Conservation (phyloP, 2,797 vertebrate genomes). For the Anas flavirostris region DNA sequence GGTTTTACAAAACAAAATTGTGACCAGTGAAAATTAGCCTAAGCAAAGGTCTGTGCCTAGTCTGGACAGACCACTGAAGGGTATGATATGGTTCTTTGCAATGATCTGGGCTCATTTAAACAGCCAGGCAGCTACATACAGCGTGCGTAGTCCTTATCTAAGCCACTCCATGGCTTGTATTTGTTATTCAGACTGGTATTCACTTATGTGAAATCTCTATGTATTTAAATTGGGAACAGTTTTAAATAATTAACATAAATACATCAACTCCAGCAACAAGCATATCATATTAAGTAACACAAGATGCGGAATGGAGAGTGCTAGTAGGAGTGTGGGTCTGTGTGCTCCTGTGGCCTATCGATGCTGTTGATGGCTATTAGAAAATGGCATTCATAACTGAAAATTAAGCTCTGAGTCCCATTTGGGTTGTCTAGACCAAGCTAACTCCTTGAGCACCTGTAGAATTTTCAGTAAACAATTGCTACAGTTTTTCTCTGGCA, state of each 20-base stretch:
- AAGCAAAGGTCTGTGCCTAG: neutral
- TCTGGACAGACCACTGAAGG: neutral
- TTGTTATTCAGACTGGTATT: constrained; percentile 13
- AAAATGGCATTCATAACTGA: neutral
- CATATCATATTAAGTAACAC: neutral
- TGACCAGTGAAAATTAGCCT: neutral
- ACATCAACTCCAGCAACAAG: constrained; percentile 1
- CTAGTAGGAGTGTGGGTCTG: neutral
- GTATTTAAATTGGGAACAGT: constrained; percentile 30
- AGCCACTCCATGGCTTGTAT: neutral
- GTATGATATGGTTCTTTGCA: neutral
- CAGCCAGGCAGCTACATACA: neutral
- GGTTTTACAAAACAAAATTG: neutral
- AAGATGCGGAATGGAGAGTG: neutral
- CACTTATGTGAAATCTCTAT: neutral
- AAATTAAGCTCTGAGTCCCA: neutral
- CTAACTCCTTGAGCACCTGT: constrained; percentile 44
- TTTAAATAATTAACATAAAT: constrained; percentile 41
- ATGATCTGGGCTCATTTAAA: neutral
- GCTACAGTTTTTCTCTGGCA: constrained; percentile 42
- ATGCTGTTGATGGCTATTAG: neutral
- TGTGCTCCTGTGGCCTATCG: neutral
- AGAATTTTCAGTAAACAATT: constrained; percentile 39
- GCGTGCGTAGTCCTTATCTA: neutral
- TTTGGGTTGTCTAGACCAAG: constrained; percentile 46